These are phyloP conservation scores for Podarcis cretensis DNA, from an alignment of 2,113 vertebrate species.

Conservation along the genomic window DNA sequence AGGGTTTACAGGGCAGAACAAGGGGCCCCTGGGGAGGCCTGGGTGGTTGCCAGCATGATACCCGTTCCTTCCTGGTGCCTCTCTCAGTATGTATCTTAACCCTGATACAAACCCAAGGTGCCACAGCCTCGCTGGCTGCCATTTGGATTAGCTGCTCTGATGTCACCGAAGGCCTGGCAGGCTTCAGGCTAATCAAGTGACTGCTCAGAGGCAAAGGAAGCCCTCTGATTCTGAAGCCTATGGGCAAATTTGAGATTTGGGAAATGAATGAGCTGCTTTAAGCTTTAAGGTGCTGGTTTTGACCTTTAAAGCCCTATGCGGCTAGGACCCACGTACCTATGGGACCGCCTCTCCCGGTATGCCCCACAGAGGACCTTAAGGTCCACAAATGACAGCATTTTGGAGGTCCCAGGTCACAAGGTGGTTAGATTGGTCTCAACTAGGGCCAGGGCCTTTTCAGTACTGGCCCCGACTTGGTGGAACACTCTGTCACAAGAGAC, in stretches of 20 bases:
- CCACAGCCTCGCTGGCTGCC: background rate
- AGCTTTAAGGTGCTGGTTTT: too few species aligned
- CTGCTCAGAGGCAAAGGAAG: background rate
- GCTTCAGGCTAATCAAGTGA: background rate
- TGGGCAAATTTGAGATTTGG: background rate
- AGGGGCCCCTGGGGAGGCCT: background rate
- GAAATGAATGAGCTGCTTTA: background rate
- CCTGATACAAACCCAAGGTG: background rate
- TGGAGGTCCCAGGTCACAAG: too few species aligned
- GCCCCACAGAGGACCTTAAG: too few species aligned
- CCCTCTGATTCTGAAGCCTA: background rate
- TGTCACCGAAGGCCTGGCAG: background rate
- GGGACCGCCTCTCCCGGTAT: too few species aligned
- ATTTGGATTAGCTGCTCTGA: background rate
- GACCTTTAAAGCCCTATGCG: too few species aligned
- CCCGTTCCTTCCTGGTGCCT: background rate
- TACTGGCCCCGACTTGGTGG: too few species aligned
- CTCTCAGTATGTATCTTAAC: background rate
- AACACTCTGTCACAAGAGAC: too few species aligned
- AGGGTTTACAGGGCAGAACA: background rate
- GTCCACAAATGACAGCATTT: too few species aligned
- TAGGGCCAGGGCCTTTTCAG: too few species aligned
- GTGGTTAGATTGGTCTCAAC: too few species aligned
- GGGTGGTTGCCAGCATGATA: too few species aligned
- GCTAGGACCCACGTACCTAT: too few species aligned